Percentiles rank a stretch among this genome's conserved stretches.
Evolutionary conservation across 2,113 vertebrate genomes (phyloP).

Genomic region (Phainopepla nitens): DNA sequence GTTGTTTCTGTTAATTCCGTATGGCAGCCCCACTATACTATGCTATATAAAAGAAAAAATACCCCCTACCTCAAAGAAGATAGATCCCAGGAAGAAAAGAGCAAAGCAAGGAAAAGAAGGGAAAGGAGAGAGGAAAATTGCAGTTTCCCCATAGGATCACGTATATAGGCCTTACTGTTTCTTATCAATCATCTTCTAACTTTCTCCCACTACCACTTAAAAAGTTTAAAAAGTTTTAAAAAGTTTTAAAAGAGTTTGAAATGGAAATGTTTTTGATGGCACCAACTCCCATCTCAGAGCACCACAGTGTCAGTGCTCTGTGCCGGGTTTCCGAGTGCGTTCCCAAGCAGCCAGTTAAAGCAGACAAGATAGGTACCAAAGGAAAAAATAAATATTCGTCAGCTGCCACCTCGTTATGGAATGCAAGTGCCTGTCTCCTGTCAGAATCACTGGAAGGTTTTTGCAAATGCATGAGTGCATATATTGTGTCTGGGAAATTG

Average conservation of each 20-base stretch:
- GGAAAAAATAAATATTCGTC: background rate
- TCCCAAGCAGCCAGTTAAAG: slow-evolving; percentile 7
- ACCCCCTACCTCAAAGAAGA: background rate
- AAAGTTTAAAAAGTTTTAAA: too few relatives aligned
- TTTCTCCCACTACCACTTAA: background rate
- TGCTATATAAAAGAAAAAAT: background rate
- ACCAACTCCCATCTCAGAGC: background rate
- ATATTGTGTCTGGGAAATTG: background rate
- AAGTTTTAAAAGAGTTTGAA: background rate
- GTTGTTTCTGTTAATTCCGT: background rate
- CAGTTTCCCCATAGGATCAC: background rate
- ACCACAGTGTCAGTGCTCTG: background rate
- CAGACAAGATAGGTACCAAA: background rate
- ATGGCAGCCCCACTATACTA: background rate
- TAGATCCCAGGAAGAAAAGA: background rate
- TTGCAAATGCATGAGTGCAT: background rate
- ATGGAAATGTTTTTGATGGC: background rate
- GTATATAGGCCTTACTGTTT: background rate
- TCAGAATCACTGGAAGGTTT: slow-evolving; percentile 1
- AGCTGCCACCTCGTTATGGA: background rate
- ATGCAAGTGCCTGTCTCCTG: background rate
- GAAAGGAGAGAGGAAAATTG: background rate
- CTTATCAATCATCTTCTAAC: background rate
- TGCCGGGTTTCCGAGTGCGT: background rate
- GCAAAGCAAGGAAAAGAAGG: background rate